Percentiles rank a stretch among this genome's conserved stretches.
Conservation (phyloP, 2,888 invertebrate species). For the Heliconius hortense region DNA sequence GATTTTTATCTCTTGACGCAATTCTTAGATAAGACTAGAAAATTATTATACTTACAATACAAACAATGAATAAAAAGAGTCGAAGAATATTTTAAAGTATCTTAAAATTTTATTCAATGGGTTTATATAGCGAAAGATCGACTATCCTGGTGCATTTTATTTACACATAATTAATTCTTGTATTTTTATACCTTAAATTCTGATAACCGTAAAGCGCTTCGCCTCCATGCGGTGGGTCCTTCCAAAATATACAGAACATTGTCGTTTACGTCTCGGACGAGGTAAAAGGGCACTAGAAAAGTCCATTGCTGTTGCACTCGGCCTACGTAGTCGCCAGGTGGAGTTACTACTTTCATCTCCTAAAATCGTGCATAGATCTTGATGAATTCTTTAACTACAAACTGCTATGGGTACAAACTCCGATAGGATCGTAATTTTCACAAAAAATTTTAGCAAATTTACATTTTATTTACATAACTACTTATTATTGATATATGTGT, state of each 20-base stretch:
- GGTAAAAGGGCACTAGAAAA: constrained; percentile 85
- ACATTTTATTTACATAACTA: neutral
- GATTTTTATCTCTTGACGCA: constrained; percentile 11
- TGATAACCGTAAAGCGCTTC: constrained; percentile 63
- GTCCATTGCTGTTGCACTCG: constrained; percentile 86
- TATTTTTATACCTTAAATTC: constrained; percentile 64
- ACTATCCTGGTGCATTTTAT: no score
- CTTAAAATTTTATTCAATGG: neutral
- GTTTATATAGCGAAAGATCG: neutral
- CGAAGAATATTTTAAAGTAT: neutral
- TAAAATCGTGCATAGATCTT: constrained; percentile 40
- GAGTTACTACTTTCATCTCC: constrained; percentile 87
- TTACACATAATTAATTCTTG: neutral
- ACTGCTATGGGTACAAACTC: neutral
- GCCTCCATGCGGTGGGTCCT: constrained; percentile 83
- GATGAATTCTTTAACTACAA: neutral
- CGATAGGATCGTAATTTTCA: no score
- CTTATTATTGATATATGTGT: neutral
- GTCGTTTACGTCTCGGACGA: constrained; percentile 84
- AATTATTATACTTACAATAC: neutral
- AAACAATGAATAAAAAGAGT: neutral
- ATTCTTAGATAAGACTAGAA: neutral
- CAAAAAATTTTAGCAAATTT: neutral
- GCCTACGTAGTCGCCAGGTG: constrained; percentile 87
- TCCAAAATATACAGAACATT: constrained; percentile 86